phyloP scores from a whole-genome alignment of 2,113 vertebrate species.

The Delphinus delphis region DNA sequence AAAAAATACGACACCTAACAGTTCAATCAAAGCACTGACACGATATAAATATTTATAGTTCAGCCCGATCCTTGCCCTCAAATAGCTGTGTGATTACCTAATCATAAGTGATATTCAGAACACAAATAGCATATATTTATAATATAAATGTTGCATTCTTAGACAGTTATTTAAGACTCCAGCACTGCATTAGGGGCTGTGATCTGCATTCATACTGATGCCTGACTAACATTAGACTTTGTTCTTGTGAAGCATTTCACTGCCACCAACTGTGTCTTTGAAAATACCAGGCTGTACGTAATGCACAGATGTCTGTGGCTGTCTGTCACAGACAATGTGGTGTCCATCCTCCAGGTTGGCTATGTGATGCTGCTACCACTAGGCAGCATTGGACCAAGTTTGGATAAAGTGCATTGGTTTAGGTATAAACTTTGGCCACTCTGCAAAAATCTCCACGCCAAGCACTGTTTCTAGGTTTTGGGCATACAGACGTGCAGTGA shows the following conservation, averaged over 20 bases:
- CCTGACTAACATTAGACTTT: conserved; percentile 1
- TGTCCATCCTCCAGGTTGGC: not conserved
- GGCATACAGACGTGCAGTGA: not conserved
- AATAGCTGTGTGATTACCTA: conserved; percentile 42
- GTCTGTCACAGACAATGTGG: conserved; percentile 30
- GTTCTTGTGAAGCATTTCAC: conserved; percentile 45
- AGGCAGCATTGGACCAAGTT: conserved; percentile 17
- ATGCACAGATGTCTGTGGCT: conserved; percentile 36
- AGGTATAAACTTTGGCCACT: not conserved
- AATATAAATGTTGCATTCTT: conserved; percentile 44
- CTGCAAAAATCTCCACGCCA: not conserved
- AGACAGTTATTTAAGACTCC: conserved; percentile 46
- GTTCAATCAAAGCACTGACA: not conserved
- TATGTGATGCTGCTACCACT: not conserved
- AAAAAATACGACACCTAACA: not conserved
- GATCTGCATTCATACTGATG: not conserved
- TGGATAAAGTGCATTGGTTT: not conserved
- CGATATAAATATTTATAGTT: conserved; percentile 52
- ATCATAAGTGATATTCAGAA: not conserved
- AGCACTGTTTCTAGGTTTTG: not conserved
- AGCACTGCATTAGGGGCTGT: not conserved
- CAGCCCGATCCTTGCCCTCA: not conserved
- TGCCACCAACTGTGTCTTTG: not conserved
- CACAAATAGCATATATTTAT: conserved; percentile 14
- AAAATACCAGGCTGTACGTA: not conserved